phyloP scores from a whole-genome alignment of 2,113 vertebrate species.

The Eretmochelys imbricata region DNA sequence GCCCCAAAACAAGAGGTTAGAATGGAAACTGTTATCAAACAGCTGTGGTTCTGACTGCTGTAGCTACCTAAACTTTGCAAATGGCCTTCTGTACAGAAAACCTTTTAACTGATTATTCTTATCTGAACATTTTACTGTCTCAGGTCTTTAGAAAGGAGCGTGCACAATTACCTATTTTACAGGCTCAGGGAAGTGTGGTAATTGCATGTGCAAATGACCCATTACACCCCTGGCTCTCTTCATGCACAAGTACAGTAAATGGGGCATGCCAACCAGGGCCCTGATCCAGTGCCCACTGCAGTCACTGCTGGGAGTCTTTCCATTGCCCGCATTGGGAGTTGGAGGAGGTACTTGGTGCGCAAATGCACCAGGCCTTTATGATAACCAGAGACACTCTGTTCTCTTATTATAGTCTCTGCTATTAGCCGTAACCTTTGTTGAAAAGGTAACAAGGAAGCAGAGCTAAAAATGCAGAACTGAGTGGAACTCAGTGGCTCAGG shows the following conservation, averaged over 20 bases:
- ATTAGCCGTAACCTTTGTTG: background rate
- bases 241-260: background rate
- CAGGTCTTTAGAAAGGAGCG: background rate
- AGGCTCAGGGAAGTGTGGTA: background rate
- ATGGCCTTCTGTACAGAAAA: background rate
- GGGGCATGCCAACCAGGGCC: background rate
- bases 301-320: no score
- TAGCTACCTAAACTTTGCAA: background rate
- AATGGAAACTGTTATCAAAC: rapidly evolving
- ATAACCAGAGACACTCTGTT: background rate
- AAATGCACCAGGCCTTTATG: background rate
- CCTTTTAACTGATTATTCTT: background rate
- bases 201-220: background rate
- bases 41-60: background rate
- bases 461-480: background rate
- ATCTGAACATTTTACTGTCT: background rate
- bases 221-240: background rate
- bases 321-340: background rate
- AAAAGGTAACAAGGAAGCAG: background rate
- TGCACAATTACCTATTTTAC: background rate
- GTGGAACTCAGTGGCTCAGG: background rate
- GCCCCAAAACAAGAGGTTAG: background rate
- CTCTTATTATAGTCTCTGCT: background rate
- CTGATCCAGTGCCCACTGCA: background rate
- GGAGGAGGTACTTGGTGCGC: background rate